Base-by-base conservation (phyloP, 2,888 invertebrate genomes). In the Linnaemya tessellans region DNA sequence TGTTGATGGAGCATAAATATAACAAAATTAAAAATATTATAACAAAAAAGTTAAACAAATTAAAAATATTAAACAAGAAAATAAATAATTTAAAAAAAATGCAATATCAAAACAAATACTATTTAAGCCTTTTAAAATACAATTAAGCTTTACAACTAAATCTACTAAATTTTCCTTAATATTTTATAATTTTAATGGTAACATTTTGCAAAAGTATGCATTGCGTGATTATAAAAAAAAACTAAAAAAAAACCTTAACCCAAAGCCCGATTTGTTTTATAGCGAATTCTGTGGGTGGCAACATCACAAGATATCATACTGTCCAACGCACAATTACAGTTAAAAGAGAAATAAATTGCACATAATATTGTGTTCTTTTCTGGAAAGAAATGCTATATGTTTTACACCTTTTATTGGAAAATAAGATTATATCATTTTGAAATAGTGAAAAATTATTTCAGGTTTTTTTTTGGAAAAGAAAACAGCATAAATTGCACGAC, bases 31-130 rank as follows among this genome's bases (percentile, higher is more conserved):
- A 73, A 67, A 75, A 80, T 86, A 81, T 3, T 58, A 78, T 15
- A 81, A 60, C 13, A 18, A 51, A 80, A 70, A 43, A 41, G 82
- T 82, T 71, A 73, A 87, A 71, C 67, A 80, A 87, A 86, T 71
- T 80, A 83, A 84, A 51, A 80, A 77, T 78, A 79, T 82, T 3
- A 41, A 30, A 46, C 77, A 70, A 68, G 43, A 49, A 70, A 81
- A 62, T 58, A 70, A 78, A 64, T 68, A 68, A 54, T 22, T 30
- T 70, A n/a, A 77, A 64, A 70, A 58, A 83, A 86, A 80, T 80
- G 56, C 75, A 70, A 51, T 78, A 20, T 11, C 30, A 64, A 80
- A 68, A 49, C 35, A 46, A 70, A 75, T 74, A 84, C 70, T 80
- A 74, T 74, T 80, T 56, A 86, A 83, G 65, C 43, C 30, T 18